Percentiles rank a stretch among this genome's conserved stretches.
phyloP scores from a whole-genome alignment of 1,140 invertebrate species.

The Eulimnadia texana region DNA sequence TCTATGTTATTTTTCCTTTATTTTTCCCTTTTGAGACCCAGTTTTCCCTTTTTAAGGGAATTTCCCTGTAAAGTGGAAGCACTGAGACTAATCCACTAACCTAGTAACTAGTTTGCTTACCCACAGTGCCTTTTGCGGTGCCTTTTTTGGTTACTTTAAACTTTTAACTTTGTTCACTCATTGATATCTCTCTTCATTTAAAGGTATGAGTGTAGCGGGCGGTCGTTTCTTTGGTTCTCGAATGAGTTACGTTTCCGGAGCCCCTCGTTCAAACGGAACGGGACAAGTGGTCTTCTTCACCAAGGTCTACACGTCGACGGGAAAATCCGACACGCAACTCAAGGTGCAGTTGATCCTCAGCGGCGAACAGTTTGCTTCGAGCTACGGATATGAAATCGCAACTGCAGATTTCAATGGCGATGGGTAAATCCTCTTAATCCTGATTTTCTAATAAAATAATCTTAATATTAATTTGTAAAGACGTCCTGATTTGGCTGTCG shows the following conservation, averaged over 20 bases:
- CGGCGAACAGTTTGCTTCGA: conserved; percentile 74
- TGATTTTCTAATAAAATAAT: no score
- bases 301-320: conserved; percentile 29
- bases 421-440: conserved; percentile 35
- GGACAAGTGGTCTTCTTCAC: conserved; percentile 74
- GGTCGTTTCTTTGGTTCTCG: conserved; percentile 54
- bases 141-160: no score
- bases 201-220: conserved; percentile 72
- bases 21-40: no score
- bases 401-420: conserved; percentile 76
- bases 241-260: conserved; percentile 64
- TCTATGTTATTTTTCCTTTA: no score
- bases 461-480: no score
- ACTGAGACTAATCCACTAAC: no score
- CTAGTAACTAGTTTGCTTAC: no score
- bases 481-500: conserved; percentile 68
- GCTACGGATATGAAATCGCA: conserved; percentile 74
- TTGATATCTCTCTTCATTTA: not conserved
- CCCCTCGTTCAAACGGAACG: conserved; percentile 60
- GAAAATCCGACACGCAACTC: conserved; percentile 29
- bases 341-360: conserved; percentile 45
- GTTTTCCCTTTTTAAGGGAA: no score
- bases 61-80: no score
- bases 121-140: no score
- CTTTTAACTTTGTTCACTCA: no score